Conservation (phyloP, 1,140 invertebrate genomes). For the Capitella teleta region DNA sequence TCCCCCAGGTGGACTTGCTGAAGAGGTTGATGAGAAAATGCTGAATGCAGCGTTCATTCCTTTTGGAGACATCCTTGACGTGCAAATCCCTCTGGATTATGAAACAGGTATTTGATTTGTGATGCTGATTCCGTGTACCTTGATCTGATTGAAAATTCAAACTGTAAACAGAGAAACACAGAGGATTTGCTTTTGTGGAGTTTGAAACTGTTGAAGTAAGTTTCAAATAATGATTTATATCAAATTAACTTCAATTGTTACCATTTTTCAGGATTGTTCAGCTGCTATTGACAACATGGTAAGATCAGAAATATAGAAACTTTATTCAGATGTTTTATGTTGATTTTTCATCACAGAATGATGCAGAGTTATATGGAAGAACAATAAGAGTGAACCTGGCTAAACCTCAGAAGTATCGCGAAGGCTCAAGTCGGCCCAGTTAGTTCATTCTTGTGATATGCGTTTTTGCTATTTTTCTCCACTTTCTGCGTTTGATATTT, state of each 20-base stretch:
- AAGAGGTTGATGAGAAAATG: conserved; percentile 94
- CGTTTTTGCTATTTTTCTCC: too few relatives aligned
- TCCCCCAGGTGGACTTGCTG: conserved; percentile 88
- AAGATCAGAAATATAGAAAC: too few relatives aligned
- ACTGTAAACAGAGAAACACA: conserved; percentile 66
- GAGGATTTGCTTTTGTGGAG: conserved; percentile 97
- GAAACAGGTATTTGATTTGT: conserved; percentile 52
- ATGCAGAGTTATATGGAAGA: conserved; percentile 92
- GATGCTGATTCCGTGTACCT: background rate
- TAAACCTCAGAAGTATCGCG: too few relatives aligned
- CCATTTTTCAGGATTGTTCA: conserved; percentile 68
- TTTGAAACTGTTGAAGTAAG: conserved; percentile 64
- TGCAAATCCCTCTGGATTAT: conserved; percentile 96
- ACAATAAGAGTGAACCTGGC: conserved; percentile 95
- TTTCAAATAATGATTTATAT: background rate
- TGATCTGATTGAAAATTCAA: background rate
- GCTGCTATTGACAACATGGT: conserved; percentile 99
- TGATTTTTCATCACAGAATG: conserved; percentile 62
- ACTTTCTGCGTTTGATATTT: too few relatives aligned
- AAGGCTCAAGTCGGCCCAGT: too few relatives aligned
- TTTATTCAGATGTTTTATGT: too few relatives aligned
- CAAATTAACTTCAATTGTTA: too few relatives aligned
- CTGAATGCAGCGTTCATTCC: conserved; percentile 93
- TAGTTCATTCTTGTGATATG: too few relatives aligned
- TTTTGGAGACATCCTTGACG: conserved; percentile 93